Evolutionary conservation across 1,140 invertebrate species (phyloP), one percentile per base, ranked within the genome.

Genomic region (Bombus huntii): DNA sequence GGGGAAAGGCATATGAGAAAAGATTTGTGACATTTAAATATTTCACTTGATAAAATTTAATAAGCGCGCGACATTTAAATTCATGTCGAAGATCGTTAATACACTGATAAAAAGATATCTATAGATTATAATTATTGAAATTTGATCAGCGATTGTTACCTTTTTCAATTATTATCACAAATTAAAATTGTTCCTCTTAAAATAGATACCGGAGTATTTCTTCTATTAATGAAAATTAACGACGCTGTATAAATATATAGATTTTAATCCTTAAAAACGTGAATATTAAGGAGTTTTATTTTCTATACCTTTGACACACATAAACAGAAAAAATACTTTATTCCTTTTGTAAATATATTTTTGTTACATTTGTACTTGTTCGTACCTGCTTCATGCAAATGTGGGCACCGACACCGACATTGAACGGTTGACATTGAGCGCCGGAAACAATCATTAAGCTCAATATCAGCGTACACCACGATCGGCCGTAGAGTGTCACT

Each of bases 341-440:
- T 42, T 42, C 39, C 25, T 47, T 74, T n/a, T 0, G 13, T 34
- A 53, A 44, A 73, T 75, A 39, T 31, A n/a, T 82, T 68, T 37
- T 42, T 59, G 18, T 53, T n/a, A 42, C n/a, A 34, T 65, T 57
- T 28, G 34, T 44, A 59, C 47, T 39, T 25, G 25, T 31, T n/a
- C n/a, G n/a, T 44, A 25, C 6, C 18, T 44, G 59, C 74, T n/a
- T 47, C 68, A 57, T 87, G 74, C 57, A 82, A 83, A 72, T 77
- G 15, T 78, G 53, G 57, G n/a, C 81, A 77, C 57, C 74, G 57
- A 34, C 85, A 77, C 42, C 74, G 85, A 62, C 85, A 83, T 87
- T 83, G 85, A 83, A 83, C 31, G 72, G 75, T 88, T 91, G 90
- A 90, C 90, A 91, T 91, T 91, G 89, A 89, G 39, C 65, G 42